These are phyloP conservation scores for Sinotaia quadrata DNA, from an alignment of 2,888 invertebrate genomes.

Conservation along the genomic window DNA sequence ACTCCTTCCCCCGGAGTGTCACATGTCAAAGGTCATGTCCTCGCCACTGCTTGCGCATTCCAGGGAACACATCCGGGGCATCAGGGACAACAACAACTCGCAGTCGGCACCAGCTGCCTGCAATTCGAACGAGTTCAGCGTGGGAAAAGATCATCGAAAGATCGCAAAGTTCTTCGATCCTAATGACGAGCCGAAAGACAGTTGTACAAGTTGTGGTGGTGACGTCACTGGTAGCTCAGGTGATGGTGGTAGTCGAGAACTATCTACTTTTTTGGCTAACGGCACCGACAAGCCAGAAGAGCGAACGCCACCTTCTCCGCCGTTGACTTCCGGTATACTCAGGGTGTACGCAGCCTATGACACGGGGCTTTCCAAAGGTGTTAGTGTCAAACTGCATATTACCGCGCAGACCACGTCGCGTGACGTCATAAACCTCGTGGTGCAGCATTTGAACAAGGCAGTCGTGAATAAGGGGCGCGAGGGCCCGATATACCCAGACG, in stretches of 20 bases:
- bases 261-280: background rate
- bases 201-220: constrained; percentile 17
- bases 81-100: constrained; percentile 55
- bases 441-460: constrained; percentile 87
- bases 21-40: background rate
- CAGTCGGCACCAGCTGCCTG: constrained; percentile 36
- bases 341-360: constrained; percentile 97
- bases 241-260: background rate
- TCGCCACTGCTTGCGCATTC: background rate
- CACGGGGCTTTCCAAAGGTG: constrained; percentile 92
- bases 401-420: constrained; percentile 93
- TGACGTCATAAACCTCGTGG: constrained; percentile 95
- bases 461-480: constrained; percentile 75
- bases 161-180: constrained; percentile 68
- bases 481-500: constrained; percentile 84
- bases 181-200: constrained; percentile 49
- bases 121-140: constrained; percentile 62
- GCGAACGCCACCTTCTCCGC: constrained; percentile 2
- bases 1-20: constrained; percentile 32
- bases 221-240: background rate
- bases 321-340: constrained; percentile 71
- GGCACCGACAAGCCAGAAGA: background rate
- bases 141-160: constrained; percentile 61
- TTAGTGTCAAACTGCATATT: constrained; percentile 93
- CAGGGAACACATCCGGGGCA: constrained; percentile 34